Evolutionary conservation across 1,140 invertebrate species (phyloP), one percentile per base, ranked within the genome.

Genomic region (Plectrocnemia conspersa): DNA sequence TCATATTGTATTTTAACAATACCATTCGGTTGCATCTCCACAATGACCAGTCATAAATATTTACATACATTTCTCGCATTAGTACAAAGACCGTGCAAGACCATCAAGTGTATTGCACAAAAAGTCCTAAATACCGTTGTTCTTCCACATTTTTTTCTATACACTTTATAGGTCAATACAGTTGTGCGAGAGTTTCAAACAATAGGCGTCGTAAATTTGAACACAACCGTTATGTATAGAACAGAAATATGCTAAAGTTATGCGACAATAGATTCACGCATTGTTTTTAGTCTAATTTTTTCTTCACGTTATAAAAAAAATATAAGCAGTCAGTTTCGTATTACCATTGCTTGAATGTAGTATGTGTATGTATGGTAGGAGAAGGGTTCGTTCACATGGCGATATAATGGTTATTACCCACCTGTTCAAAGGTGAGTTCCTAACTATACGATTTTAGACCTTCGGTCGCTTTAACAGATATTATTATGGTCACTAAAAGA

Each of bases 361-460:
- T 40, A 19, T 15, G 21, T 19, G 21, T 18, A 40, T 2, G 16
- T 15, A 15, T 5, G 16, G 36, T 40, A 18, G 16, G 16, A 18
- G 3, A 18, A 50, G 33, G 47, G 25, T 32, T 50, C 47, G 38
- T 33, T 50, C 29, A 50, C 23, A 50, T 35, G 32, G 47, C 33
- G 25, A 33, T 44, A 48, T 54, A 52, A 59, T 55, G 57, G 57
- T 59, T 59, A 59, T 59, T 42, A 35, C 46, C 57, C 57, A 59
- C 57, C 57, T 59, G 57, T 59, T 50, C 22, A 11, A 40, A 53
- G 15, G 52, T 22, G 38, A 38, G 35, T 15, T 16, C 7, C 6
- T 6, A 16, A 7, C 18, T 16, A 38, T 38, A 38, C 35, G 15
- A 38, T 38, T 38, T 15, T 38, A 16, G 13, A 38, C 35, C 35